Percentiles rank a stretch among this genome's conserved stretches.
These are phyloP conservation scores for Echinarachnius parma DNA, from an alignment of 53 echinoderm and acorn worm species.

Conservation along the genomic window DNA sequence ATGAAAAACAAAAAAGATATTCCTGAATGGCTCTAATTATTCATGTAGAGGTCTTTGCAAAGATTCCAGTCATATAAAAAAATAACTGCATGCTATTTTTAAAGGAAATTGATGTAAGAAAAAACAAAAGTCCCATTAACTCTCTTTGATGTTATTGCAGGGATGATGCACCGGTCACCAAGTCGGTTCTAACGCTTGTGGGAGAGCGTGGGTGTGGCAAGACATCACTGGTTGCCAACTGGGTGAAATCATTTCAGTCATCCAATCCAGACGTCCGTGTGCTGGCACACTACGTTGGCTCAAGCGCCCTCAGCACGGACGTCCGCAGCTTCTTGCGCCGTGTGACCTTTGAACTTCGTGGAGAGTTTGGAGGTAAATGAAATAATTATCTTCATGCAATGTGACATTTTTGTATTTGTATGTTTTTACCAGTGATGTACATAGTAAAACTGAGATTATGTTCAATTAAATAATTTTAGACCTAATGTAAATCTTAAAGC, in stretches of 20 bases:
- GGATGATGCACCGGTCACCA: neutral
- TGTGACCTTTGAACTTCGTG: constrained; percentile 85
- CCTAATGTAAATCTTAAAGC: neutral
- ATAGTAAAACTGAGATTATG: too few relatives aligned
- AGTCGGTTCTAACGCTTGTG: constrained; percentile 60
- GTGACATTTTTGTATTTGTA: neutral
- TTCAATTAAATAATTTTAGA: neutral
- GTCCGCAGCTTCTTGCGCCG: constrained; percentile 84
- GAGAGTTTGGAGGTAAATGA: constrained; percentile 70
- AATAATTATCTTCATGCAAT: neutral
- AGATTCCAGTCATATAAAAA: too few relatives aligned
- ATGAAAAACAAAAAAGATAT: too few relatives aligned
- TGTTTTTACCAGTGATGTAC: neutral
- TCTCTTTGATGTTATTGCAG: too few relatives aligned
- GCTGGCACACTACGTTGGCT: constrained; percentile 81
- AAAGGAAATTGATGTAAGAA: too few relatives aligned
- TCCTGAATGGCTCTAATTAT: too few relatives aligned
- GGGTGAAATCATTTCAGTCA: constrained; percentile 72
- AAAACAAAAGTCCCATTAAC: too few relatives aligned
- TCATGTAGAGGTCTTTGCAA: too few relatives aligned
- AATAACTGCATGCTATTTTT: too few relatives aligned
- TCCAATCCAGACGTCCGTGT: constrained; percentile 57
- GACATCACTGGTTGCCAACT: constrained; percentile 85
- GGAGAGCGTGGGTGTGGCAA: constrained; percentile 97
- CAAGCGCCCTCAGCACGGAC: constrained; percentile 81